Evolutionary conservation across 2,797 vertebrate species (phyloP).

Genomic region (Fundulus diaphanus): DNA sequence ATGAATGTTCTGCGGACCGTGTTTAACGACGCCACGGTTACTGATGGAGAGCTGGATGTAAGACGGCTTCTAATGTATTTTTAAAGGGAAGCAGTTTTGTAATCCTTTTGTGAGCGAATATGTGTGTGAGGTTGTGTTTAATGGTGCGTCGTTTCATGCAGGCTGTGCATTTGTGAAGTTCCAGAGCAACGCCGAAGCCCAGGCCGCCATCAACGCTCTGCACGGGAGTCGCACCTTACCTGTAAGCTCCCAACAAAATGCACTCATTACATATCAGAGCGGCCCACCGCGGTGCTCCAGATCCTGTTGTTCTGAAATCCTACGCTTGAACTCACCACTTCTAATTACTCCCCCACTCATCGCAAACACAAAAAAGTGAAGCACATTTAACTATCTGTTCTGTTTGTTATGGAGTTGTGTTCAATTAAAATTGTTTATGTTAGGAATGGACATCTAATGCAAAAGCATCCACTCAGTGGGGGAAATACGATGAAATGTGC

Average conservation of each 20-base stretch:
- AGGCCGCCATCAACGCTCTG: slow-evolving; percentile 81
- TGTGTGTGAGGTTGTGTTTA: slow-evolving; percentile 44
- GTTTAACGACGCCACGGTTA: slow-evolving; percentile 75
- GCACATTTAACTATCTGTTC: neutral
- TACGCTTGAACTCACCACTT: slow-evolving; percentile 61
- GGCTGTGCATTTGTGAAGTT: slow-evolving; percentile 95
- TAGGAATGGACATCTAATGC: neutral
- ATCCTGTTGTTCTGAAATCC: slow-evolving; percentile 59
- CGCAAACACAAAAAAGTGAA: slow-evolving; percentile 26
- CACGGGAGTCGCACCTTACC: slow-evolving; percentile 83
- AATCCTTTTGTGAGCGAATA: slow-evolving; percentile 22
- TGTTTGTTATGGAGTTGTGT: neutral
- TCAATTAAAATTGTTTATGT: neutral
- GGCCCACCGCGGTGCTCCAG: slow-evolving; percentile 48
- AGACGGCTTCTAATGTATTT: slow-evolving; percentile 74
- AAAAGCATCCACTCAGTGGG: too few relatives aligned
- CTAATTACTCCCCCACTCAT: slow-evolving; percentile 54
- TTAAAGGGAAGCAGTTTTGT: slow-evolving; percentile 68
- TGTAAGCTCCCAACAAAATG: slow-evolving; percentile 59
- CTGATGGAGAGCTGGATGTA: slow-evolving; percentile 69
- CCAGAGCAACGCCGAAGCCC: slow-evolving; percentile 86
- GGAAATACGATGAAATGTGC: too few relatives aligned
- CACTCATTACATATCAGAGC: slow-evolving; percentile 33
- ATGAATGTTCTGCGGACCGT: slow-evolving; percentile 74
- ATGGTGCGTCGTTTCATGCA: slow-evolving; percentile 66